These are phyloP conservation scores for Oenanthe melanoleuca DNA, from an alignment of 2,113 vertebrate species.

Conservation along the genomic window DNA sequence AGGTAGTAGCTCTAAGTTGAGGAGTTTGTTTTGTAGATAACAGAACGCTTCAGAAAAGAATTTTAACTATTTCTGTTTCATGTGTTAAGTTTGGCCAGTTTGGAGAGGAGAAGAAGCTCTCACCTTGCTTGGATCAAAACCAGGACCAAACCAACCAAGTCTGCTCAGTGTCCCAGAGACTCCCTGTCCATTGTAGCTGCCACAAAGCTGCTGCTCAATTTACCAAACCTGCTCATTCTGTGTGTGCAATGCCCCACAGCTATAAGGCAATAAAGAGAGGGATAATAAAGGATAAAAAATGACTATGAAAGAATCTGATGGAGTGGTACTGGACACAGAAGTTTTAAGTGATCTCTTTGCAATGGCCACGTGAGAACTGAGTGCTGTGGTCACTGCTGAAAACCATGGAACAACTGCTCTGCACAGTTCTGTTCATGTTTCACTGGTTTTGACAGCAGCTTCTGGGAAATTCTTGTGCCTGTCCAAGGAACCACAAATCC, in stretches of 20 bases:
- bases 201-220: not conserved
- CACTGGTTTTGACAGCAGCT: not conserved
- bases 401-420: not conserved
- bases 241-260: no score
- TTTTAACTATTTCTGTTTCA: not conserved
- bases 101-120: not conserved
- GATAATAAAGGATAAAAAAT: not conserved
- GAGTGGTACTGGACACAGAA: not conserved
- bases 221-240: fast-evolving
- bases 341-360: not conserved
- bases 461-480: not conserved
- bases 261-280: not conserved
- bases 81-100: not conserved
- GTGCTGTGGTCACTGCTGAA: not conserved
- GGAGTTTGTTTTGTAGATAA: not conserved
- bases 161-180: not conserved
- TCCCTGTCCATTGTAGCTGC: not conserved
- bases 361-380: fast-evolving
- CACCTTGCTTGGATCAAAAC: not conserved
- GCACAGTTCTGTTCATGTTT: not conserved
- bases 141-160: not conserved
- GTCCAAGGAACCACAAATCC: not conserved
- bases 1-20: not conserved
- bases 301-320: not conserved
- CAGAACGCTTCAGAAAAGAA: not conserved